Evolutionary conservation across 2,888 invertebrate genomes (phyloP), one percentile per base, ranked within the genome.

Genomic region (Ennomos quercinarius): DNA sequence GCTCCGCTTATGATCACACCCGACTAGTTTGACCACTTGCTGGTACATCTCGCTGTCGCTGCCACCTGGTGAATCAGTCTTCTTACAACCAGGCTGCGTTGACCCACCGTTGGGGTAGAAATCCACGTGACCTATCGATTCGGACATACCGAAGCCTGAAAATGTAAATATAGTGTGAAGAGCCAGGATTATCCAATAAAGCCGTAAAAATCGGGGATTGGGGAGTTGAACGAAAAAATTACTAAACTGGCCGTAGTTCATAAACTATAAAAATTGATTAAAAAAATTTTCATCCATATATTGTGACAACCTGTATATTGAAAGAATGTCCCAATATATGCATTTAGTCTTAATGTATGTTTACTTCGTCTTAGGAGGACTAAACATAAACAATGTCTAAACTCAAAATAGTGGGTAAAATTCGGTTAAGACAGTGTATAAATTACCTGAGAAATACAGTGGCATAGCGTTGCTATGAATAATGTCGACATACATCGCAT

Each of bases 21-120:
- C 96, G 12, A 98, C 90, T 75, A 94, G 95, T 67, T 95, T 93
- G 56, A 95, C 94, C 6, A 96, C 88, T 49, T 84, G 81, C 44
- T 77, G 81, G 73, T 86, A 89, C 72, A 89, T 75, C 11, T 87
- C 83, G 8, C 67, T 78, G 17, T 69, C 73, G 2, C 74, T 71
- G 3, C 66, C 70, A 27, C 67, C 66, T 0, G 74, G 72, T 0
- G 82, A 67, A 37, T 62, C 72, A 0, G 71, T 74, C 36, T 80
- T 80, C 67, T 82, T 86, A 55, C 93, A 93, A 0, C 93, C 93
- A 0, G 93, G 93, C 66, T 93, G 98, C 59, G 95, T 94, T 8
- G 95, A 94, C 0, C 98, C 98, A 0, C 97, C 98, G 78, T 98
- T 98, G 0, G 98, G 98, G 81, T 95, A 98, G 86, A 98, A 98